phyloP scores from a whole-genome alignment of 2,797 vertebrate genomes.

The Pitangus sulphuratus region DNA sequence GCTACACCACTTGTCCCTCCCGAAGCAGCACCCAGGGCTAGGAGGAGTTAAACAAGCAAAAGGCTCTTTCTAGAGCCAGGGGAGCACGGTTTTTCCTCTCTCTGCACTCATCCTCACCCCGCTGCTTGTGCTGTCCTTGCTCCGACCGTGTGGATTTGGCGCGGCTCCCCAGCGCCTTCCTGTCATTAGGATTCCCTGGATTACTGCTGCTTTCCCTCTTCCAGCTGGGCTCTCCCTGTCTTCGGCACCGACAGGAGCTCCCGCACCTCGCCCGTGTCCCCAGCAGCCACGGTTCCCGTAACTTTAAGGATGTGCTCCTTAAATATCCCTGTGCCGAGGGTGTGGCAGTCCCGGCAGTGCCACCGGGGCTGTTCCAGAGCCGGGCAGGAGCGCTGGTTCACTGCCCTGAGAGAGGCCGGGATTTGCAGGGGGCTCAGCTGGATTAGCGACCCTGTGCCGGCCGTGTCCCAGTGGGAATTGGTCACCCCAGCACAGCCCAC shows the following conservation, averaged over 20 bases:
- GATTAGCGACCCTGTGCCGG: background rate
- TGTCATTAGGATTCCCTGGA: slow-evolving; percentile 6
- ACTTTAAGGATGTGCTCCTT: accelerated
- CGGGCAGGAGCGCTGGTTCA: accelerated
- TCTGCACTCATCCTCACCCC: background rate
- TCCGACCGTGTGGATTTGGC: background rate
- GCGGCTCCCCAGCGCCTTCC: slow-evolving; percentile 11
- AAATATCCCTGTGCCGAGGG: accelerated
- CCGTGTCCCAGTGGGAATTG: accelerated
- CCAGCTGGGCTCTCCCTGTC: background rate
- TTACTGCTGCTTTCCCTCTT: background rate
- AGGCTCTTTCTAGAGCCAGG: background rate
- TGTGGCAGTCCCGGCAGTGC: background rate
- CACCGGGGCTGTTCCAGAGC: background rate
- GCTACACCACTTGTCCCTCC: background rate
- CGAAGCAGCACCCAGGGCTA: background rate
- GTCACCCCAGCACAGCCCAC: background rate
- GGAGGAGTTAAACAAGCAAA: background rate
- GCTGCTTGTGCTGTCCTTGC: background rate
- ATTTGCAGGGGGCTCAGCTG: background rate
- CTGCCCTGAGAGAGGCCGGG: background rate
- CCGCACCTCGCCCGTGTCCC: background rate
- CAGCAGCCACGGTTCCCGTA: accelerated
- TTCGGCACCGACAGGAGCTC: background rate
- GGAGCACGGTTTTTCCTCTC: background rate